Percentiles rank a stretch among this genome's conserved stretches.
Conservation (phyloP, 2,797 vertebrate genomes). For the Aselliscus stoliczkanus region DNA sequence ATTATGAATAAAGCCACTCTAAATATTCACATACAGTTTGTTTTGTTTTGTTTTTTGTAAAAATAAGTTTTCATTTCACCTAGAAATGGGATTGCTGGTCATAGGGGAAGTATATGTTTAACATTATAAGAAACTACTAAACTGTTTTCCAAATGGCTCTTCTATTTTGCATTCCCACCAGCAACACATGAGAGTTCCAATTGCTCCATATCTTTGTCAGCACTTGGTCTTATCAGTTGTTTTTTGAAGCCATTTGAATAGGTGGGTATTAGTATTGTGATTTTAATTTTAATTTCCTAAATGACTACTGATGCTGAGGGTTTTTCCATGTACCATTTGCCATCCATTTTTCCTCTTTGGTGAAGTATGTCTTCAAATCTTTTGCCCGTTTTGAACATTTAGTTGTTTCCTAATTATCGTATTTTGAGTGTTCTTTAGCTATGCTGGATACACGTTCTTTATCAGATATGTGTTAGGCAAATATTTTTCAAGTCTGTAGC, state of each 20-base stretch:
- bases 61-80: not conserved
- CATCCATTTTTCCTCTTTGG: not conserved
- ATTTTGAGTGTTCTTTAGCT: not conserved
- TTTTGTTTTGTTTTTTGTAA: not conserved
- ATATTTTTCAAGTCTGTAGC: not conserved
- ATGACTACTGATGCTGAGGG: not conserved
- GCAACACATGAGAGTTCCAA: not conserved
- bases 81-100: not conserved
- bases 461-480: not conserved
- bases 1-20: not conserved
- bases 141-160: not conserved
- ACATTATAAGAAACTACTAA: not conserved
- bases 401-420: not conserved
- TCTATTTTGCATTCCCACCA: not conserved
- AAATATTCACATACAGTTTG: not conserved
- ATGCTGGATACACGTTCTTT: not conserved
- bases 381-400: not conserved
- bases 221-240: not conserved
- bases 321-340: not conserved
- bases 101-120: not conserved
- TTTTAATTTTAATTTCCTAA: conserved; percentile 28
- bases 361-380: not conserved
- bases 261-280: not conserved
- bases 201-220: not conserved
- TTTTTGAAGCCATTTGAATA: not conserved